Percentiles rank a stretch among this genome's conserved stretches.
phyloP scores from a whole-genome alignment of 2,797 vertebrate genomes.

The Tolypeutes matacus region DNA sequence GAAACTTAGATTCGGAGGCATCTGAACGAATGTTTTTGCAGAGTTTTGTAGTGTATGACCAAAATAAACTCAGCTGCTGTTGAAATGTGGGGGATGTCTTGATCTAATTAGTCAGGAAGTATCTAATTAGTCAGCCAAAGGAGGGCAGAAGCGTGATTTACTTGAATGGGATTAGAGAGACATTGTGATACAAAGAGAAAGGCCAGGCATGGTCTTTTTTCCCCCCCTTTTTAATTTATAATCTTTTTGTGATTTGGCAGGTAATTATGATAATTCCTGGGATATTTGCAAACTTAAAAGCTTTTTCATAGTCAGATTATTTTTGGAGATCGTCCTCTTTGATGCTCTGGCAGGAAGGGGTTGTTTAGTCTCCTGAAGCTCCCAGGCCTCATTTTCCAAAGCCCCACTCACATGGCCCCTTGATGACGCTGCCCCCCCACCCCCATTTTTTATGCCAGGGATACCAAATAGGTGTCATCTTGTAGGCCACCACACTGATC shows the following conservation, averaged over 20 bases:
- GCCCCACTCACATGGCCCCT: background rate
- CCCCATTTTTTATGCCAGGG: background rate
- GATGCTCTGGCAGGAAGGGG: slow-evolving; percentile 52
- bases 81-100: background rate
- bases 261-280: slow-evolving; percentile 67
- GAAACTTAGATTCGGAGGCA: background rate
- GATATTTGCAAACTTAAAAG: slow-evolving; percentile 73
- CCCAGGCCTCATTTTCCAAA: background rate
- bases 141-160: background rate
- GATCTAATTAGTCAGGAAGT: background rate
- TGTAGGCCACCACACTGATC: background rate
- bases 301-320: slow-evolving; percentile 61
- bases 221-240: slow-evolving; percentile 35
- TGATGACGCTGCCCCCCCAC: background rate
- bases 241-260: slow-evolving; percentile 69
- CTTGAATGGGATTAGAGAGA: background rate
- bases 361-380: slow-evolving; percentile 8
- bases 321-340: slow-evolving; percentile 57
- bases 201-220: background rate
- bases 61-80: background rate
- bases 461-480: background rate
- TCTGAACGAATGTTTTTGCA: background rate
- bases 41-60: background rate
- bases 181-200: slow-evolving; percentile 35
- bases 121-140: background rate